Base-by-base conservation (phyloP, 2,113 vertebrate genomes). In the Athene cunicularia region DNA sequence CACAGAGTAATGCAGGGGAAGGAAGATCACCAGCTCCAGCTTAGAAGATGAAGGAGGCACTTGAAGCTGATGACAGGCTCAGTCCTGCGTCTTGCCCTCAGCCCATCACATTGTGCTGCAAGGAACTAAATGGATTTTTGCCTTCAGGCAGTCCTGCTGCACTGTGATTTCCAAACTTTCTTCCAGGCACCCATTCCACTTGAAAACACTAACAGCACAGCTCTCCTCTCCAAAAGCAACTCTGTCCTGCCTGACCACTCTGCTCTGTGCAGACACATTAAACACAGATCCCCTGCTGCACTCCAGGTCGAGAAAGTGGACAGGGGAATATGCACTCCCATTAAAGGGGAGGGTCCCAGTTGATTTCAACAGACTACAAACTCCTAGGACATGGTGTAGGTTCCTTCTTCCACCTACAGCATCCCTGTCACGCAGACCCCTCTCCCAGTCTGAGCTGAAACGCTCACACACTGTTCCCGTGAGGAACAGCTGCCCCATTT, bases 401-500 rank as follows among this genome's bases (percentile, higher is more conserved):
- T 5, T 64, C 35, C 50, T 47, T 26, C 39, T 56, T 13, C 73
- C 26, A 49, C 23, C 62, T 33, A 5, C 49, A 85, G 77, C 39
- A 53, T 4, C 26, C 2, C 37, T 5, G 37, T 14, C 79, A 5
- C 1, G 9, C 49, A 67, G 50, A 41, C 6, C 14, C 28, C 37
- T n/a, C 19, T 49, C 71, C 37, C 23, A 33, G 59, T 2, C 49
- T 4, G 6, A 26, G 52, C 52, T 68, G 75, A 53, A 80, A 70
- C 2, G 9, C 35, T 32, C 67, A 10, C 80, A 30, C 3, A 2
- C 59, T 4, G 28, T 2, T 68, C 55, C 86, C 50, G 7, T 0
- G 7, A 72, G 67, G 56, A 93, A 18, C 35, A 63, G 50, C 63
- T 70, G 35, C 16, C 33, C 53, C 28, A 12, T 9, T 15, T 7